These are phyloP conservation scores for Melanotaenia boesemani DNA, from an alignment of 2,797 vertebrate genomes.

Conservation along the genomic window DNA sequence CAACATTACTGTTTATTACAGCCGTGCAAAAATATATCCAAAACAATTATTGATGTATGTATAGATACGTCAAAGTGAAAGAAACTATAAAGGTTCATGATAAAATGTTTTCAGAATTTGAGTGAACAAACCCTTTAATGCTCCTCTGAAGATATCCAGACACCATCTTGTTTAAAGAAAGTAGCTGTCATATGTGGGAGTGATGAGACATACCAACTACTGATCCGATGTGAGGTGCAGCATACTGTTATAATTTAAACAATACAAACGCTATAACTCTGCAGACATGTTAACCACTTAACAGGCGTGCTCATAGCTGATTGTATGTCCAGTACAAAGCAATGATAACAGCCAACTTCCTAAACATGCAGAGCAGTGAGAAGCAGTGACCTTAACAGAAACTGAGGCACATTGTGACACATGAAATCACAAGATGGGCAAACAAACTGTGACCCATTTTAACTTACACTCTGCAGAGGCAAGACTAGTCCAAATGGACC, in stretches of 20 bases:
- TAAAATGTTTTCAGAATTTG: conserved; percentile 4
- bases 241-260: conserved; percentile 21
- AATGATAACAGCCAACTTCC: conserved; percentile 15
- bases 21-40: background rate
- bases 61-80: background rate
- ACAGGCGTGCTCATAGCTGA: background rate
- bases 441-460: conserved; percentile 72
- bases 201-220: conserved; percentile 14
- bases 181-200: background rate
- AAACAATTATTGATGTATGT: background rate
- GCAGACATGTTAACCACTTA: conserved; percentile 10
- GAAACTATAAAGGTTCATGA: background rate
- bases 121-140: conserved; percentile 27
- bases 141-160: conserved; percentile 34
- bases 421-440: conserved; percentile 45
- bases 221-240: background rate
- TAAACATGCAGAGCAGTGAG: conserved; percentile 12
- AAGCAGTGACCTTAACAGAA: background rate
- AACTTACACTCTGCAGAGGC: conserved; percentile 49
- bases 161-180: conserved; percentile 28
- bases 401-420: conserved; percentile 17
- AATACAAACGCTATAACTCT: background rate
- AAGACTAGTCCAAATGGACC: conserved; percentile 59
- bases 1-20: background rate
- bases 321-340: conserved; percentile 31